Percentiles rank a stretch among this genome's conserved stretches.
These are phyloP conservation scores for Nesoenas mayeri DNA, from an alignment of 2,113 vertebrate species.

Conservation along the genomic window DNA sequence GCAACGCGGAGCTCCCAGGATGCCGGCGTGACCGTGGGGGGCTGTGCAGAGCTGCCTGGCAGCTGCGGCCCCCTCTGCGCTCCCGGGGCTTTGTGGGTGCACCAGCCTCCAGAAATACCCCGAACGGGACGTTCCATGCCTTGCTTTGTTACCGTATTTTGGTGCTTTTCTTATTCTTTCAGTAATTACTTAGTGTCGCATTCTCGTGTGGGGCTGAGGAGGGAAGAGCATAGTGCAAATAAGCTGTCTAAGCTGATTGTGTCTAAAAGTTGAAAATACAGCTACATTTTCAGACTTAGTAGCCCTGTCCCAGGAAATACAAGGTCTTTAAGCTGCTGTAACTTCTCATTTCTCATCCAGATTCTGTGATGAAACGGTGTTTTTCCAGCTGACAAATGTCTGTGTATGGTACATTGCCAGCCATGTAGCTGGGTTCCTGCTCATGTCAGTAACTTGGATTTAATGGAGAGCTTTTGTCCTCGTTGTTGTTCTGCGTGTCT, in stretches of 20 bases:
- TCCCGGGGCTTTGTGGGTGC: background rate
- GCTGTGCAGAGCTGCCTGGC: slow-evolving; percentile 6
- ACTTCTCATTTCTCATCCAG: background rate
- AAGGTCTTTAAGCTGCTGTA: background rate
- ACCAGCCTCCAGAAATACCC: slow-evolving; percentile 2
- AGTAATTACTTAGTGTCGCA: background rate
- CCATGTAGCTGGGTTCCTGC: rapidly evolving
- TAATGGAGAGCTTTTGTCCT: background rate
- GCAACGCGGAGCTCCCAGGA: slow-evolving; percentile 32
- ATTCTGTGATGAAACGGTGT: background rate
- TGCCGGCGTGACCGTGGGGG: slow-evolving; percentile 51
- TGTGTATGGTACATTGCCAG: rapidly evolving
- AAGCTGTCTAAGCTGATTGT: background rate
- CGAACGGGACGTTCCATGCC: background rate
- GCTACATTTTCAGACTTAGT: background rate
- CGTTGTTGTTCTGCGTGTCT: background rate
- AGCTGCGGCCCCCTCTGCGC: slow-evolving; percentile 35
- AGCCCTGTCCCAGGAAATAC: background rate
- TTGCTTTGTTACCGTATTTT: background rate
- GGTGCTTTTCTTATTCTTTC: background rate
- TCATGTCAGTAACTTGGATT: background rate
- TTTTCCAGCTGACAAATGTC: background rate
- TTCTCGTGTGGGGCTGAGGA: background rate
- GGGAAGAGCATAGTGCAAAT: background rate
- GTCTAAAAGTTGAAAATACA: background rate